A percentile compares a stretch with the other conserved stretches of the same genome.
These are phyloP conservation scores for Acrocera orbiculus DNA, from an alignment of 2,888 invertebrate species.

Conservation along the genomic window DNA sequence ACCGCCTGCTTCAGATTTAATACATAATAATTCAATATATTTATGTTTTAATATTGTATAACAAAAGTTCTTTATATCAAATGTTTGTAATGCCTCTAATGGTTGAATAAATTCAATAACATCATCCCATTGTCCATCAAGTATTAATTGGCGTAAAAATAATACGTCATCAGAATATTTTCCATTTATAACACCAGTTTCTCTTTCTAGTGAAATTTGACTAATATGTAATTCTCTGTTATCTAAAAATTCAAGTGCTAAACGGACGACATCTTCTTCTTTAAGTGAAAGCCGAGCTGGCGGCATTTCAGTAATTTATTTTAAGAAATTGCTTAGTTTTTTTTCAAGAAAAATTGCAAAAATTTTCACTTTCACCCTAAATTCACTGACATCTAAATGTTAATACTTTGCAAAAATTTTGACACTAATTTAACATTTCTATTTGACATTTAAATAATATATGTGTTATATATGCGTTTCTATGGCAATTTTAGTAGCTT, in stretches of 20 bases:
- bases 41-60: conserved; percentile 82
- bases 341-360: neutral
- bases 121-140: conserved; percentile 98
- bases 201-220: conserved; percentile 77
- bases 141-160: conserved; percentile 81
- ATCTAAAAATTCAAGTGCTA: conserved; percentile 71
- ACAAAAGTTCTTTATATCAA: conserved; percentile 69
- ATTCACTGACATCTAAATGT: neutral
- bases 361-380: neutral
- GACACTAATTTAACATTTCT: neutral
- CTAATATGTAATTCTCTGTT: conserved; percentile 84
- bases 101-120: conserved; percentile 93
- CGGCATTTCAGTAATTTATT: too few relatives aligned
- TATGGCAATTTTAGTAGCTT: too few relatives aligned
- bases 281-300: conserved; percentile 68
- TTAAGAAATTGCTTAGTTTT: too few relatives aligned
- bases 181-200: conserved; percentile 89
- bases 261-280: conserved; percentile 75
- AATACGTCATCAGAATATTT: conserved; percentile 85
- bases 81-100: conserved; percentile 60
- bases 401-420: neutral
- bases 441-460: too few relatives aligned
- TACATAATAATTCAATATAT: conserved; percentile 83
- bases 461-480: too few relatives aligned
- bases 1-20: conserved; percentile 80